phyloP scores from a whole-genome alignment of 2,888 invertebrate species.

The Byasa hedistus region DNA sequence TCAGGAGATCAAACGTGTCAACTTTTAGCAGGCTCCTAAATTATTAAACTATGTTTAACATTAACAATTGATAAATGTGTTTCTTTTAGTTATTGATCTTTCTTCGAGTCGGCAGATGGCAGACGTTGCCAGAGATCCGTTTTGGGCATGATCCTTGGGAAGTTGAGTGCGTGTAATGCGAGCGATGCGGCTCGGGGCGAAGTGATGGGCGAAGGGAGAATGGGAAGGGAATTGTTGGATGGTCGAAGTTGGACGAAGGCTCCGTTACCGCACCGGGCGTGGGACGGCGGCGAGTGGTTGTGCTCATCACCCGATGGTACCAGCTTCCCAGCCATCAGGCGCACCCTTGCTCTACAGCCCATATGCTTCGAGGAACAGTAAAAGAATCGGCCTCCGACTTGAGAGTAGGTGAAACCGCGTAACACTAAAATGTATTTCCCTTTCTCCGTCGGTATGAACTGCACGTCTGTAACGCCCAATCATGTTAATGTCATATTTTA shows the following conservation, averaged over 20 bases:
- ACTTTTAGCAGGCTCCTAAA: conserved; percentile 30
- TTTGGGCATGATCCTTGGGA: conserved; percentile 68
- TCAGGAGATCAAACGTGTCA: conserved; percentile 65
- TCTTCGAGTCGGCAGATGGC: conserved; percentile 58
- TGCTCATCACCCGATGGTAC: conserved; percentile 67
- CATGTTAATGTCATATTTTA: conserved; percentile 16
- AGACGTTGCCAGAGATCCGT: conserved; percentile 65
- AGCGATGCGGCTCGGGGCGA: conserved; percentile 57
- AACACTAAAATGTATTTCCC: conserved; percentile 74
- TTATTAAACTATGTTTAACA: conserved; percentile 25
- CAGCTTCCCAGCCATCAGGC: conserved; percentile 62
- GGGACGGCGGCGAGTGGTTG: conserved; percentile 71
- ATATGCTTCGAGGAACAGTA: conserved; percentile 76
- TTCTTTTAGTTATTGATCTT: conserved; percentile 43
- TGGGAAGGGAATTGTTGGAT: conserved; percentile 42
- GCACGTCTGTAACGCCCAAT: conserved; percentile 62
- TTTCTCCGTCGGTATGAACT: conserved; percentile 76
- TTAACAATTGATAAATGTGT: conserved; percentile 9
- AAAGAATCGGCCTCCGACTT: conserved; percentile 74
- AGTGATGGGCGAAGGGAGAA: conserved; percentile 54
- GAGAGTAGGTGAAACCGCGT: conserved; percentile 72
- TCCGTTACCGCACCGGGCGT: conserved; percentile 74
- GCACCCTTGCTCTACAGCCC: conserved; percentile 69
- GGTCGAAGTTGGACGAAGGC: conserved; percentile 73
- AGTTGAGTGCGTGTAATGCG: conserved; percentile 65